Percentiles rank a stretch among this genome's conserved stretches.
Evolutionary conservation across 2,888 invertebrate genomes (phyloP).

Genomic region (Conops quadrifasciatus): DNA sequence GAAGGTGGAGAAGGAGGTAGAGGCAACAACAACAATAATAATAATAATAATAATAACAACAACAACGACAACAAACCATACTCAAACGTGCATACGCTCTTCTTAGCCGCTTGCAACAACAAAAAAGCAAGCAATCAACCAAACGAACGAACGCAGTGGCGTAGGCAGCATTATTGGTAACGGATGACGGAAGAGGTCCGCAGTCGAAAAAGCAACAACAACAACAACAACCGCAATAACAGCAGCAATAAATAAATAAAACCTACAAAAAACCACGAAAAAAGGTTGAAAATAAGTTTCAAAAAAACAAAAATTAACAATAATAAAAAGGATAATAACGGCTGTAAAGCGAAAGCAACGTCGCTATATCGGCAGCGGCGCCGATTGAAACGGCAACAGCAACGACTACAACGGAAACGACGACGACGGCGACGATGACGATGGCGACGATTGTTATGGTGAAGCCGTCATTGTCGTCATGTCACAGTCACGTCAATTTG

Average conservation of each 20-base stretch:
- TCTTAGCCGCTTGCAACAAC: background rate
- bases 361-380: background rate
- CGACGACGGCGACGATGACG: conserved; percentile 47
- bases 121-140: conserved; percentile 23
- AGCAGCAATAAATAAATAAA: conserved; percentile 48
- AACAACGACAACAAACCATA: too few species aligned
- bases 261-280: background rate
- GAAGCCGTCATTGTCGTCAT: conserved; percentile 46
- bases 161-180: conserved; percentile 34
- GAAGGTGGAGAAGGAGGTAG: too few species aligned
- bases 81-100: too few species aligned
- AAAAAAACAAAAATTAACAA: too few species aligned
- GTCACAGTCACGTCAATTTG: conserved; percentile 60
- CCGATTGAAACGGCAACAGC: conserved; percentile 48
- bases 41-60: too few species aligned
- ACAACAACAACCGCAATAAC: conserved; percentile 49
- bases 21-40: too few species aligned
- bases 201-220: conserved; percentile 50
- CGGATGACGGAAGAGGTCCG: conserved; percentile 42
- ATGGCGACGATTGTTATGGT: conserved; percentile 22
- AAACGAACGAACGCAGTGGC: conserved; percentile 2
- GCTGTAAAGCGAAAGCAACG: background rate
- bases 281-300: too few species aligned
- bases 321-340: too few species aligned
- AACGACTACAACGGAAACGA: conserved; percentile 49